Conservation (phyloP, 2,113 vertebrate genomes). For the Panthera uncia region DNA sequence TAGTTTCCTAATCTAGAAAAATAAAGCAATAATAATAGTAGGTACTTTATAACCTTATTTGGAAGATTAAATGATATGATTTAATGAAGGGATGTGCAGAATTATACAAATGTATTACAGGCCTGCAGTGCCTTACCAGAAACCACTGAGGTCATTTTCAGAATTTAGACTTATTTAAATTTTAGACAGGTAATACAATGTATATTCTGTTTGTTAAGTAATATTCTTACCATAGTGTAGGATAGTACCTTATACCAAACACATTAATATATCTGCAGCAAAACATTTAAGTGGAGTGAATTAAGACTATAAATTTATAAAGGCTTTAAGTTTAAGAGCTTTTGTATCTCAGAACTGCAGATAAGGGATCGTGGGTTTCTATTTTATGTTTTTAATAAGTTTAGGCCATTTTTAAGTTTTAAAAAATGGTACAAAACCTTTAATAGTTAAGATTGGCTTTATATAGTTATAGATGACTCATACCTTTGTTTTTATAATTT, state of each 20-base stretch:
- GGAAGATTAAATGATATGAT: background rate
- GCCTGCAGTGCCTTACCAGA: background rate
- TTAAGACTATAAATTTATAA: background rate
- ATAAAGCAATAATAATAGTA: background rate
- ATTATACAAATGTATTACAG: background rate
- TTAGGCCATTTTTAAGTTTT: background rate
- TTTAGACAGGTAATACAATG: background rate
- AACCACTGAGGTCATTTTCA: background rate
- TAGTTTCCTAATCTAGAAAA: background rate
- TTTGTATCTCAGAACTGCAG: background rate
- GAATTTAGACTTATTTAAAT: background rate
- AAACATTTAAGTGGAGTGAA: background rate
- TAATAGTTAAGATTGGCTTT: background rate
- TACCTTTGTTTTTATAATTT: background rate
- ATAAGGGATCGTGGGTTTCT: background rate
- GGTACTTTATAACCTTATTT: background rate
- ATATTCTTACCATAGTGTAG: background rate
- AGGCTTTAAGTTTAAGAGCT: background rate
- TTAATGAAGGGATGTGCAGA: background rate
- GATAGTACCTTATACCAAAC: background rate
- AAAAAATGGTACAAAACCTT: background rate
- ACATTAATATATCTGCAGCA: background rate
- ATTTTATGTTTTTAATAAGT: background rate
- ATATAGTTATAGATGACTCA: background rate
- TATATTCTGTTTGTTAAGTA: background rate